Base-by-base conservation (phyloP, 1,140 invertebrate genomes). In the Anoplolepis gracilipes region DNA sequence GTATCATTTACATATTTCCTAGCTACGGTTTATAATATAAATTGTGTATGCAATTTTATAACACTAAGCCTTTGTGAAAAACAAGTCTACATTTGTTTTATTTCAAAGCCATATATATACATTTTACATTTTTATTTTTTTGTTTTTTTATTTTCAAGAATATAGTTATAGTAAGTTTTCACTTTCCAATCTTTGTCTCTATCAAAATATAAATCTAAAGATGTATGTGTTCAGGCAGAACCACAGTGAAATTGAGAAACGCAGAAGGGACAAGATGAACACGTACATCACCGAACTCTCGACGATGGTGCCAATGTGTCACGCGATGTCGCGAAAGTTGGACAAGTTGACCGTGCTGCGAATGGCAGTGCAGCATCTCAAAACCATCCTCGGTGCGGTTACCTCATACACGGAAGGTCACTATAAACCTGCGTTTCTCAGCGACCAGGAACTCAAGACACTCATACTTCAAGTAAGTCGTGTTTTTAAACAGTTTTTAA, bases 191-290 rank as follows among this genome's bases (percentile, higher is more conserved):
- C 3, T 36, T 57, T 7, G 11, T 6, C 49, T 33, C 11, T 75
- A n/a, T 57, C 16, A 59, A 61, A 25, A 36, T 13, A 28, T 16
- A 39, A 16, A 13, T 4, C 3, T 13, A 61, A 16, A 16, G 46
- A 49, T 81, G 25, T 57, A 10, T 49, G 25, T 2, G 30, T 94
- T 1, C 92, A 98, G 97, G 88, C 97, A 98, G 94, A 99, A 99
- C 95, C 98, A 99, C 95, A 99, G 98, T 93, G 98, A 99, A 95
- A 99, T 99, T 84, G 98, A 99, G 94, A 99, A 99, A 93, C 95
- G 98, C 0, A 95, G 98, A 3, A 96, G 98, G 22, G 98, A 99
- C 93, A 99, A 99, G 95, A 99, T 99, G 98, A 99, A 99, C 95
- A 98, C 97, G 0, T 99, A 99, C 93, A 99, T 99, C 84, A 97